Base-by-base conservation (phyloP, 2,888 invertebrate genomes). In the Graphium colonna region DNA sequence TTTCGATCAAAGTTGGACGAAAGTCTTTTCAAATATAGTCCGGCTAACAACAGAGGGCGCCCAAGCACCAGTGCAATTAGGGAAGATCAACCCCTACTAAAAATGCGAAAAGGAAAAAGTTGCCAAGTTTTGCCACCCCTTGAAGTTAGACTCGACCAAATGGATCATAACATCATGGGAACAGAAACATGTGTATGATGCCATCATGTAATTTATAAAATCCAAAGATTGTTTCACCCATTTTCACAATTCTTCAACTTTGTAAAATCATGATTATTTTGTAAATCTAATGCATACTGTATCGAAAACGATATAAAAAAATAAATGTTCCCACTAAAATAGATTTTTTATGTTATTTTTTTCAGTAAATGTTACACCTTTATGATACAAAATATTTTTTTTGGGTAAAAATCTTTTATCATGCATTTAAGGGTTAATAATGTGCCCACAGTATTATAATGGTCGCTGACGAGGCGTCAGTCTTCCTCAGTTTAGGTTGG, bases 121-220 rank as follows among this genome's bases (percentile, higher is more conserved):
- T 45, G 41, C 40, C 52, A 51, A 49, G 31, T 44, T 38, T 36
- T 51, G 39, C 51, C 62, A 45, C 58, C 64, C 44, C 55, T 40
- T 57, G 62, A 65, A 52, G 58, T 62, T 51, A 60, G 60, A 58
- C 40, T 60, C 12, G 65, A 65, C 41, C 16, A 60, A 59, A 46
- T 51, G 26, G 62, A 62, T 56, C 61, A 64, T 44, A 55, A 52
- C 42, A 48, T 47, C 43, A 59, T 63, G 43, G 63, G 60, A 42
- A 62, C 63, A 56, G 62, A 62, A 50, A 48, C 60, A 26, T 58
- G 59, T 60, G 59, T 55, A 59, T 59, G 56, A 45, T 54, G 46
- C 55, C 56, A 26, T 52, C 52, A 21, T 46, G 41, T 46, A 46
- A 46, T 41, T 52, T 52, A 51, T 45, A 41, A 46, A n/a, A n/a